Conservation (phyloP, 2,888 invertebrate genomes). For the Campoplex capitator region DNA sequence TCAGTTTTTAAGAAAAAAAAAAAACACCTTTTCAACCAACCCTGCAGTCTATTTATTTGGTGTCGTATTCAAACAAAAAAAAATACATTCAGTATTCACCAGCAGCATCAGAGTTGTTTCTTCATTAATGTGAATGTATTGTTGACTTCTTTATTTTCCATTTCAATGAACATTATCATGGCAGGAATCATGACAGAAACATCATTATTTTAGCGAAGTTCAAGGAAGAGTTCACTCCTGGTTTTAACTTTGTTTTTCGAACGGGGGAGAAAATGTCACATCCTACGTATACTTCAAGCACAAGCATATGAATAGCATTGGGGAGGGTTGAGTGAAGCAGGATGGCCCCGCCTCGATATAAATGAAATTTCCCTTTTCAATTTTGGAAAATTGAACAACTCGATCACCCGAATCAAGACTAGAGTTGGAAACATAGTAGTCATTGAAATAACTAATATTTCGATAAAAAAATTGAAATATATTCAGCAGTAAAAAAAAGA, state of each 20-base stretch:
- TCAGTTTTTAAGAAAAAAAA: conserved; percentile 2
- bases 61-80: background rate
- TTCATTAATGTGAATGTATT: background rate
- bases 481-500: too few species aligned
- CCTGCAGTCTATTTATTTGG: background rate
- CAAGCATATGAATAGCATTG: background rate
- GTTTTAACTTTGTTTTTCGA: conserved; percentile 34
- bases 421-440: too few species aligned
- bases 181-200: too few species aligned
- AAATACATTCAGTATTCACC: background rate
- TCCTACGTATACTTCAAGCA: background rate
- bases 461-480: too few species aligned
- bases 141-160: background rate
- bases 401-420: too few species aligned
- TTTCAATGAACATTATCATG: background rate
- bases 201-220: too few species aligned
- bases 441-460: too few species aligned
- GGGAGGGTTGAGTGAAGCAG: too few species aligned
- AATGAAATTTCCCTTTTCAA: too few species aligned
- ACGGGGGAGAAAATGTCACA: background rate
- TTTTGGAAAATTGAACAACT: too few species aligned
- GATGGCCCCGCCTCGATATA: too few species aligned
- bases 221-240: conserved; percentile 22
- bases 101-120: background rate
- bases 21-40: conserved; percentile 29